Evolutionary conservation across 1,140 invertebrate genomes (phyloP).

Genomic region (Drosophila trapezifrons): DNA sequence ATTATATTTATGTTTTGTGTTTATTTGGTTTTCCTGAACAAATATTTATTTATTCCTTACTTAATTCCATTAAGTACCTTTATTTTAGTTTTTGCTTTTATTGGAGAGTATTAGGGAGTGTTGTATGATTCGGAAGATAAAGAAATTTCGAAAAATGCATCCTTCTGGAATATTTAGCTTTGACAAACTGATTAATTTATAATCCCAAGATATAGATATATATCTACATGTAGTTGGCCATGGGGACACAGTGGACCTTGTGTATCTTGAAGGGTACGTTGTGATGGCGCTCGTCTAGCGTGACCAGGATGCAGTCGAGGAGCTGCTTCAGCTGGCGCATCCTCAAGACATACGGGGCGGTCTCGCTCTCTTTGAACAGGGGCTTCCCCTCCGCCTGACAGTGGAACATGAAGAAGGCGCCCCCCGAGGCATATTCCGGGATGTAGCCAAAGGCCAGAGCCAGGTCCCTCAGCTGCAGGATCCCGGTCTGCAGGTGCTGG

Average conservation of each 20-base stretch:
- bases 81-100: not conserved
- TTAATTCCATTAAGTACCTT: too few relatives aligned
- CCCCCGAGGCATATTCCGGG: slow-evolving; percentile 38
- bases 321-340: slow-evolving; percentile 86
- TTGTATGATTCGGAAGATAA: not conserved
- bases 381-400: slow-evolving; percentile 85
- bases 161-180: too few relatives aligned
- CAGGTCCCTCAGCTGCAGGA: slow-evolving; percentile 84
- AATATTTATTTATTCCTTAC: too few relatives aligned
- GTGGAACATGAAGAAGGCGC: slow-evolving; percentile 86
- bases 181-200: not conserved
- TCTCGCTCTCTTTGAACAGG: slow-evolving; percentile 85
- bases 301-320: slow-evolving; percentile 85
- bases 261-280: slow-evolving; percentile 46
- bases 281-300: slow-evolving; percentile 69
- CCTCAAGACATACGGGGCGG: slow-evolving; percentile 85
- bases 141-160: not conserved
- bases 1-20: too few relatives aligned
- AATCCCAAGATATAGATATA: not conserved
- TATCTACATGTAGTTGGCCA: not conserved
- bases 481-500: slow-evolving; percentile 80
- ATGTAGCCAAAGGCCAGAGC: slow-evolving; percentile 86
- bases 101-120: not conserved
- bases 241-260: slow-evolving; percentile 42
- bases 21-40: too few relatives aligned